Percentiles rank a stretch among this genome's conserved stretches.
Conservation (phyloP, 2,888 invertebrate species). For the Agapostemon virescens region DNA sequence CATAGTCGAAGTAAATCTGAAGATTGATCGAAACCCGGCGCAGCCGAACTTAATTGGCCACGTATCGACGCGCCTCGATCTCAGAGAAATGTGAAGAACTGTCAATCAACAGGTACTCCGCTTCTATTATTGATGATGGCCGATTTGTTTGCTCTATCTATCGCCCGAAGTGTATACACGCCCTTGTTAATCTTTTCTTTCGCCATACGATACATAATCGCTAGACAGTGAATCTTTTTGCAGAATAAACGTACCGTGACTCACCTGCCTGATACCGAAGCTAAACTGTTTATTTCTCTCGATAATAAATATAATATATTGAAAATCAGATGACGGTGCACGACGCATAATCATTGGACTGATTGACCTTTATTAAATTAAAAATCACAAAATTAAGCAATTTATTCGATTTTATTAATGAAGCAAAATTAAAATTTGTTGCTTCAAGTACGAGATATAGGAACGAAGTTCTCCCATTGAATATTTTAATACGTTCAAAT, state of each 20-base stretch:
- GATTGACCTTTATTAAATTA: no score
- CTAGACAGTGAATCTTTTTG: neutral
- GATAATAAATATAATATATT: neutral
- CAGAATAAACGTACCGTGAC: neutral
- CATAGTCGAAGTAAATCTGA: constrained; percentile 33
- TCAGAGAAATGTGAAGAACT: constrained; percentile 20
- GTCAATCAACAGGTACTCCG: constrained; percentile 46
- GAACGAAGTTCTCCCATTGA: no score
- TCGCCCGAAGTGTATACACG: neutral
- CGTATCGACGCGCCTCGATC: constrained; percentile 23
- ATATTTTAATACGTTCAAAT: no score
- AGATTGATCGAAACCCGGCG: constrained; percentile 18
- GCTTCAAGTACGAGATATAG: no score
- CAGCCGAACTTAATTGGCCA: constrained; percentile 37
- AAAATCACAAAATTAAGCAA: no score
- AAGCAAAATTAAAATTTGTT: no score
- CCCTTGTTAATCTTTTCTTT: neutral
- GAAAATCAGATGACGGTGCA: no score
- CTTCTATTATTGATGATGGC: constrained; percentile 31
- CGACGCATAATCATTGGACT: no score
- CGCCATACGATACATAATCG: neutral
- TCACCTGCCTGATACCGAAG: neutral
- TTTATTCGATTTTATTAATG: no score
- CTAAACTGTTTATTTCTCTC: neutral
- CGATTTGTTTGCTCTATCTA: constrained; percentile 22